A percentile compares a stretch with the other conserved stretches of the same genome.
Conservation (phyloP, 2,113 vertebrate species). For the Collichthys lucidus region DNA sequence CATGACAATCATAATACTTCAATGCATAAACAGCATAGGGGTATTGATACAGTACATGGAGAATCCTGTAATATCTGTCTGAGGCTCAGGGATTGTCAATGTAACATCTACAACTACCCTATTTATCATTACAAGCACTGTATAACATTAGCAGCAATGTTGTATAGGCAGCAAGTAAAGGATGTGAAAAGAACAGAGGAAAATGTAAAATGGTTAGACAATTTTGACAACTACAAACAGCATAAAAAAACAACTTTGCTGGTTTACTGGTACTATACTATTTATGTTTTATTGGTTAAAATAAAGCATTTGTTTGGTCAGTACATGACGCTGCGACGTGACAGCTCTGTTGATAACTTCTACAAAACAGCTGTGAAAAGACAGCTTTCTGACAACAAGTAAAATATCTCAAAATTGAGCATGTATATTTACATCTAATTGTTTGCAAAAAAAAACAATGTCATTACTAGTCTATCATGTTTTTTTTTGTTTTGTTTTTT, state of each 20-base stretch:
- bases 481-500: slow-evolving; percentile 32
- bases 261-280: slow-evolving; percentile 50
- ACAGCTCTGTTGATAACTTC: slow-evolving; percentile 55
- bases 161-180: slow-evolving; percentile 76
- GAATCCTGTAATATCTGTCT: slow-evolving; percentile 77
- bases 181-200: slow-evolving; percentile 37
- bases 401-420: slow-evolving; percentile 72
- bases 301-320: slow-evolving; percentile 66
- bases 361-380: slow-evolving; percentile 79
- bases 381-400: slow-evolving; percentile 77
- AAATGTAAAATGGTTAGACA: slow-evolving; percentile 54
- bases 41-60: slow-evolving; percentile 67
- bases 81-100: slow-evolving; percentile 86
- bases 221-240: slow-evolving; percentile 63
- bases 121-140: slow-evolving; percentile 78
- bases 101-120: slow-evolving; percentile 71
- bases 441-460: slow-evolving; percentile 78
- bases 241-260: slow-evolving; percentile 46
- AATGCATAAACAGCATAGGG: slow-evolving; percentile 56
- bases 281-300: slow-evolving; percentile 63
- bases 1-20: slow-evolving; percentile 72
- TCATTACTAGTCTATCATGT: slow-evolving; percentile 58
- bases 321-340: slow-evolving; percentile 43
- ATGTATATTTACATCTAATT: slow-evolving; percentile 77
- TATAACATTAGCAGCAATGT: slow-evolving; percentile 82